Conservation (phyloP, 2,888 invertebrate genomes). For the Parnassius glacialis region DNA sequence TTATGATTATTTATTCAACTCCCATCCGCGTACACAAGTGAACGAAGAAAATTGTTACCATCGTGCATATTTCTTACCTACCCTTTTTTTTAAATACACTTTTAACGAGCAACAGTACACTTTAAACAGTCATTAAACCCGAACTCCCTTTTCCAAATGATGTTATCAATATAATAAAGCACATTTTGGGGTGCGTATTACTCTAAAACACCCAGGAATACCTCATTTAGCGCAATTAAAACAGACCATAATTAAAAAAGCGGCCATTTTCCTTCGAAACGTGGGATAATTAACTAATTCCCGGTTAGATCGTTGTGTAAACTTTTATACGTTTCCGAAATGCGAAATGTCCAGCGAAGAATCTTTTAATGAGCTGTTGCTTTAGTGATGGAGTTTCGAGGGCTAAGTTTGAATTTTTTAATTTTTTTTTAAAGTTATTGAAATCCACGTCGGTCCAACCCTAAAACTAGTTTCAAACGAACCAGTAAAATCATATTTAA, state of each 20-base stretch:
- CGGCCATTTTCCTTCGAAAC: conserved; percentile 49
- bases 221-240: conserved; percentile 47
- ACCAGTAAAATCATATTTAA: too few species aligned
- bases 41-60: too few species aligned
- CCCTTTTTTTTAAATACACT: background rate
- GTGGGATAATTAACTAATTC: conserved; percentile 50
- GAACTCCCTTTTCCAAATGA: conserved; percentile 8
- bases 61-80: background rate
- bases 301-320: conserved; percentile 34
- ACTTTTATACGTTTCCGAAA: conserved; percentile 34
- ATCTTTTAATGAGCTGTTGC: conserved; percentile 39
- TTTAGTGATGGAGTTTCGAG: conserved; percentile 15
- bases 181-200: conserved; percentile 43
- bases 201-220: conserved; percentile 38
- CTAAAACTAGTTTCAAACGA: too few species aligned
- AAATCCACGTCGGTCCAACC: too few species aligned
- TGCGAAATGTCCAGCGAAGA: conserved; percentile 13
- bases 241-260: conserved; percentile 51
- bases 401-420: conserved; percentile 13
- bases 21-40: too few species aligned
- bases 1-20: too few species aligned
- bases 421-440: too few species aligned
- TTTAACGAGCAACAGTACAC: background rate
- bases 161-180: conserved; percentile 31
- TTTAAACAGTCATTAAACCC: conserved; percentile 8